Evolutionary conservation across 1,140 invertebrate species (phyloP).

Genomic region (Diabrotica virgifera): DNA sequence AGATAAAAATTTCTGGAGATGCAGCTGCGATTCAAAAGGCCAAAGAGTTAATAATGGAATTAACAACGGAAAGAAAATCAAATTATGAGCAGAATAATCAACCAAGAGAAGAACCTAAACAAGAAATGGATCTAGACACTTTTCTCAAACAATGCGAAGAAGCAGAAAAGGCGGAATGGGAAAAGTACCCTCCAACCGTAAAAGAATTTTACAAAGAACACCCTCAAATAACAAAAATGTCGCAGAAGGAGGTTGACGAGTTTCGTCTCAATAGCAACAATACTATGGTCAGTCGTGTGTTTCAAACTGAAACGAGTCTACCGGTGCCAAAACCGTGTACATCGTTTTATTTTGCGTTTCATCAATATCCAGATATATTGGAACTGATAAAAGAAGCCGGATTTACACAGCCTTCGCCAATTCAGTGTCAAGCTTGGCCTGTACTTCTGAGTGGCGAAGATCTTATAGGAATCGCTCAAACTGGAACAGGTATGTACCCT

Average conservation of each 20-base stretch:
- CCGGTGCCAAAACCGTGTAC: slow-evolving; percentile 79
- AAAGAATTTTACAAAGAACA: slow-evolving; percentile 87
- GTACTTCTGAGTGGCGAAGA: slow-evolving; percentile 80
- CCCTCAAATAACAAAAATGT: slow-evolving; percentile 64
- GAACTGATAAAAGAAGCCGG: slow-evolving; percentile 77
- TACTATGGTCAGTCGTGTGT: slow-evolving; percentile 53
- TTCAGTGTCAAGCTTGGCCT: slow-evolving; percentile 90
- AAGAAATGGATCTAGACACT: slow-evolving; percentile 16
- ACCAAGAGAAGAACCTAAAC: slow-evolving; percentile 8
- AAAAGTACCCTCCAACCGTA: slow-evolving; percentile 61
- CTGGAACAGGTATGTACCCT: slow-evolving; percentile 67
- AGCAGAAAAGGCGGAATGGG: slow-evolving; percentile 57
- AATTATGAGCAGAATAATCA: not conserved
- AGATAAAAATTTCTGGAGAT: slow-evolving; percentile 55
- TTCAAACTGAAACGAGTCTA: slow-evolving; percentile 48
- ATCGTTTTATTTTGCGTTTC: slow-evolving; percentile 83
- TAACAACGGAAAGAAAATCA: slow-evolving; percentile 41
- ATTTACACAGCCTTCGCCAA: slow-evolving; percentile 83
- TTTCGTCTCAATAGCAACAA: slow-evolving; percentile 68
- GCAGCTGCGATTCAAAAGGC: slow-evolving; percentile 56
- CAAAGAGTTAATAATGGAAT: slow-evolving; percentile 46
- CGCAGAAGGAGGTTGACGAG: slow-evolving; percentile 56
- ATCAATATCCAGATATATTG: slow-evolving; percentile 78
- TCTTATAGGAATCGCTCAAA: slow-evolving; percentile 91
- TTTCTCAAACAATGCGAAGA: slow-evolving; percentile 44